Evolutionary conservation across 2,888 invertebrate species (phyloP), one percentile per base, ranked within the genome.

Genomic region (Oxytorus armatus): DNA sequence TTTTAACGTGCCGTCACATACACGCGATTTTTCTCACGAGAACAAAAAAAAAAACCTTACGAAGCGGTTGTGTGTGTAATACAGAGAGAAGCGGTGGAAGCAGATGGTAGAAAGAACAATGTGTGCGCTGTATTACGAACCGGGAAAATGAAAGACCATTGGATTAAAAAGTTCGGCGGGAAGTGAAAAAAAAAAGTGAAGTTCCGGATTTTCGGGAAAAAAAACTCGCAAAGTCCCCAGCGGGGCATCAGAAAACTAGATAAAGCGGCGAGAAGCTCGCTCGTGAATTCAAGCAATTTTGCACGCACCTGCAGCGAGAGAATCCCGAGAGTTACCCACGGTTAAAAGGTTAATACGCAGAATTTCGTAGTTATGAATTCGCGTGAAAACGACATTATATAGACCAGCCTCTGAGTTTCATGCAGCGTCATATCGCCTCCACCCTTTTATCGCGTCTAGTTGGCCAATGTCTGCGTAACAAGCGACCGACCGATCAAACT

Each of bases 321-420:
- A 42, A 66, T 47, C 23, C 65, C 36, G 29, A 65, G 65, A 74
- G 55, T 44, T 57, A 74, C 55, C 53, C 69, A 59, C 51, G 21
- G 69, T 77, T 77, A 77, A 77, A 77, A 77, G 73, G 69, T 74
- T 77, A 73, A 77, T 81, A 63, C 55, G 68, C 36, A 55, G 16
- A 68, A 42, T 47, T n/a, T 73, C 55, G 21, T 57, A 59, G n/a
- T n/a, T 70, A 29, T 29, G 68, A 74, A 77, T 69, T 70, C 51
- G 66, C n/a, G n/a, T n/a, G n/a, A 68, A 61, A 70, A 69, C 44
- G 39, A 70, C 53, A 51, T 68, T 68, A 61, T 47, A 53, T 73
- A 16, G n/a, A 21, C 39, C 18, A 29, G 18, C n/a, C 44, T 18
- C 33, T 7, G 16, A 16, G 42, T 49, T 57, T 29, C 36, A n/a